Conservation (phyloP, 1,140 invertebrate species). For the Gerris buenoi region DNA sequence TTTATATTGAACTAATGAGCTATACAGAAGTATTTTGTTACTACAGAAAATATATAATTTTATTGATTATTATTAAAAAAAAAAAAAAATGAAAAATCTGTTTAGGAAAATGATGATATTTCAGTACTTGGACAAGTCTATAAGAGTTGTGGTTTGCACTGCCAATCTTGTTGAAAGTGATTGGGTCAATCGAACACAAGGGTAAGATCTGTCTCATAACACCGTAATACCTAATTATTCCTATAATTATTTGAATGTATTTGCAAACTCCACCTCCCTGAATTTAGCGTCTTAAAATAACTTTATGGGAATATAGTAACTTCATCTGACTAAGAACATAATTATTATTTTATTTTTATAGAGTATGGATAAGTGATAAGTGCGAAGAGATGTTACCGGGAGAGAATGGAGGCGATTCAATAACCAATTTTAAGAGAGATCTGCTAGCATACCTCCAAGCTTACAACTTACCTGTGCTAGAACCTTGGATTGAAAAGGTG, state of each 20-base stretch:
- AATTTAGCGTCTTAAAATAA: too few relatives aligned
- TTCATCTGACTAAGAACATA: too few relatives aligned
- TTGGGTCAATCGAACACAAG: conserved; percentile 88
- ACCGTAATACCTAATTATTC: too few relatives aligned
- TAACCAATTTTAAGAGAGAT: conserved; percentile 70
- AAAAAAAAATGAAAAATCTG: not conserved
- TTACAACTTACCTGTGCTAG: conserved; percentile 51
- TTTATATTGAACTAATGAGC: not conserved
- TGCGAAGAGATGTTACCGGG: conserved; percentile 43
- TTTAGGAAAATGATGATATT: conserved; percentile 78
- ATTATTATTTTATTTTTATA: conserved; percentile 27
- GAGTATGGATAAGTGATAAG: conserved; percentile 72
- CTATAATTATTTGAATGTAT: too few relatives aligned
- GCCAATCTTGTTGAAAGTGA: conserved; percentile 82
- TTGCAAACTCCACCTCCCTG: too few relatives aligned
- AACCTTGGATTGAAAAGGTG: conserved; percentile 58
- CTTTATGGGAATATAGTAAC: too few relatives aligned
- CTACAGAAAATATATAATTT: not conserved
- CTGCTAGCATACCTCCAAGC: conserved; percentile 62
- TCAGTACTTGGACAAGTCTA: conserved; percentile 59
- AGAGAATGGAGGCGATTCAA: conserved; percentile 54
- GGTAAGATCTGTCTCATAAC: too few relatives aligned
- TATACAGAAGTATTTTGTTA: not conserved
- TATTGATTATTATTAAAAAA: not conserved
- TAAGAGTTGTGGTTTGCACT: conserved; percentile 77